A percentile compares a stretch with the other conserved stretches of the same genome.
Conservation (phyloP, 1,140 invertebrate species). For the Drosophila simulans region DNA sequence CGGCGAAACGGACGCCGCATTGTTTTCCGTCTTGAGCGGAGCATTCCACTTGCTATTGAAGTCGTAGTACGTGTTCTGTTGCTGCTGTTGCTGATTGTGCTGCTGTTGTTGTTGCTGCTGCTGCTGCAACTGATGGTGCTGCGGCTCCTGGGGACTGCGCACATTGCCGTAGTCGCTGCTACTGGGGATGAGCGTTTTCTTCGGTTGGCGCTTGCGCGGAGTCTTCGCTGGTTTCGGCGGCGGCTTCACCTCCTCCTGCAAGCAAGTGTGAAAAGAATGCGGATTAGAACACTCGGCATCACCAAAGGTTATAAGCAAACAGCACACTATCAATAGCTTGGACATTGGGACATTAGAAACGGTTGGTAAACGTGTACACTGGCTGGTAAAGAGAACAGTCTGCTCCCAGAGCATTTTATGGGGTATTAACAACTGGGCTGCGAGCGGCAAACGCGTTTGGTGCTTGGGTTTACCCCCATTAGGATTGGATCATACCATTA, state of each 20-base stretch:
- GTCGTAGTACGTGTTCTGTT: conserved; percentile 80
- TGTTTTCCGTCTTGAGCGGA: conserved; percentile 79
- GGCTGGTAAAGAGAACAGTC: conserved; percentile 11
- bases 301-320: background rate
- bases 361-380: conserved; percentile 25
- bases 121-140: conserved; percentile 72
- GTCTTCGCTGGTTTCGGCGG: conserved; percentile 78
- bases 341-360: conserved; percentile 35
- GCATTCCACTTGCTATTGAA: conserved; percentile 83
- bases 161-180: conserved; percentile 75
- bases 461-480: conserved; percentile 25
- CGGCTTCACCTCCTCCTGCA: conserved; percentile 76
- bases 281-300: conserved; percentile 21
- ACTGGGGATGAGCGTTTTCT: conserved; percentile 78
- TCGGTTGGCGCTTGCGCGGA: conserved; percentile 79
- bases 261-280: conserved; percentile 46
- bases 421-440: background rate
- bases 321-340: conserved; percentile 29
- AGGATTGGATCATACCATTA: conserved; percentile 52
- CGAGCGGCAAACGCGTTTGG: conserved; percentile 16
- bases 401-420: conserved; percentile 15
- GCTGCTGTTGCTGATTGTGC: conserved; percentile 72
- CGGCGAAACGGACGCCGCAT: conserved; percentile 75
- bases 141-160: conserved; percentile 75
- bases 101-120: conserved; percentile 76